Percentiles rank a stretch among this genome's conserved stretches.
phyloP scores from a whole-genome alignment of 2,113 vertebrate species.

The Scalopus aquaticus region DNA sequence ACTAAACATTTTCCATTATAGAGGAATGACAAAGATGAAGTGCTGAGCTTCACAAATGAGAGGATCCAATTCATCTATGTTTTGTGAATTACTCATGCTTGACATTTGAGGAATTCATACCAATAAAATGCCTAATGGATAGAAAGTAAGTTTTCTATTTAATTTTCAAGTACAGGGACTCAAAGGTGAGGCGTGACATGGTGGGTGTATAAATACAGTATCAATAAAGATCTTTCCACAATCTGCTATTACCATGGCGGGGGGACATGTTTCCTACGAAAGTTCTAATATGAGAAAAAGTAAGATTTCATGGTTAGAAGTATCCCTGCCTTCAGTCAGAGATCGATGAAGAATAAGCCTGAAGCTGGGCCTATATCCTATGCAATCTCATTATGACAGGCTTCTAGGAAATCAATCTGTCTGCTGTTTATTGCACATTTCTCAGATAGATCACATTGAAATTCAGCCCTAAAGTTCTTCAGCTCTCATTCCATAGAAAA shows the following conservation, averaged over 20 bases:
- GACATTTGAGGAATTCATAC: slow-evolving; percentile 75
- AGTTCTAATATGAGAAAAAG: slow-evolving; percentile 52
- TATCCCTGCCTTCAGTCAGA: background rate
- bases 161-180: slow-evolving; percentile 62
- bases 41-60: slow-evolving; percentile 71
- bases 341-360: slow-evolving; percentile 56
- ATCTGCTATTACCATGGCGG: background rate
- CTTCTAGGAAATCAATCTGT: slow-evolving; percentile 76
- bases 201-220: background rate
- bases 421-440: slow-evolving; percentile 67
- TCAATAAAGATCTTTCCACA: slow-evolving; percentile 28
- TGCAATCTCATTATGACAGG: slow-evolving; percentile 72
- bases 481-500: slow-evolving; percentile 56
- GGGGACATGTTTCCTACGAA: rapidly evolving
- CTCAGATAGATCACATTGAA: slow-evolving; percentile 65
- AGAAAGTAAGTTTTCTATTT: slow-evolving; percentile 74
- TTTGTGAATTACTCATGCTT: slow-evolving; percentile 66
- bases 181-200: background rate
- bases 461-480: slow-evolving; percentile 69
- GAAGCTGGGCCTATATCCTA: slow-evolving; percentile 40
- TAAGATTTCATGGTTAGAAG: slow-evolving; percentile 15
- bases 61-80: slow-evolving; percentile 79
- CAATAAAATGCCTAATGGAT: slow-evolving; percentile 70
- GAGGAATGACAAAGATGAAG: slow-evolving; percentile 80
- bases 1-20: slow-evolving; percentile 76